Evolutionary conservation across 2,113 vertebrate genomes (phyloP), one percentile per base, ranked within the genome.

Genomic region (Brachyistius frenatus): DNA sequence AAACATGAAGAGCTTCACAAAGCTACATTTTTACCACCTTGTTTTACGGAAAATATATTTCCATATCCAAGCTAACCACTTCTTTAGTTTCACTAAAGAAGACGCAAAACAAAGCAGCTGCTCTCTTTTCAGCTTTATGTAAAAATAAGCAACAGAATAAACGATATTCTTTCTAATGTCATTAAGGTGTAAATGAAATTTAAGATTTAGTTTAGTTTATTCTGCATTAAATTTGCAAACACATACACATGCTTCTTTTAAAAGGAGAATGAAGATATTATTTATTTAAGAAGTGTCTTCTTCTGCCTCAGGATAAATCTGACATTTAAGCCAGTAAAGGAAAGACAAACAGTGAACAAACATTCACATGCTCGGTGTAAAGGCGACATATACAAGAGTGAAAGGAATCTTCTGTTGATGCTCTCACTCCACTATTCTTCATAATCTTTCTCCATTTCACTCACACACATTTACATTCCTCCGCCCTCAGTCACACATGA

Each of bases 401-500:
- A 71, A 75, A 44, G 41, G 10, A 72, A 58, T 50, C 62, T 55
- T 78, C 4, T 76, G 63, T 66, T 71, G 36, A 75, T 72, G 53
- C 13, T 76, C 72, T 83, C 66, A 10, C 76, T 54, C 23, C 31
- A 9, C 66, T 61, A 4, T 49, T 67, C 33, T 64, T 74, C 64
- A 73, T 78, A 64, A 64, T 67, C 73, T 76, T 68, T 47, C 41
- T 30, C 49, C 76, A 71, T 73, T 69, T 30, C 31, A 54, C 5
- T 36, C 44, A 57, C 68, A 68, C 47, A 57, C 56, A 76, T 37
- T 65, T 75, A 73, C 83, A 84, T 90, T 86, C 83, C 72, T 67
- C 15, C 9, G 58, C 56, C 65, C 67, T 76, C 76, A 57, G 76
- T 74, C 84, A 73, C 86, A 88, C 72, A 90, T 81, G 75, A 83